Percentiles rank a stretch among this genome's conserved stretches.
Evolutionary conservation across 2,888 invertebrate genomes (phyloP).

Genomic region (Lucinisca nassula): DNA sequence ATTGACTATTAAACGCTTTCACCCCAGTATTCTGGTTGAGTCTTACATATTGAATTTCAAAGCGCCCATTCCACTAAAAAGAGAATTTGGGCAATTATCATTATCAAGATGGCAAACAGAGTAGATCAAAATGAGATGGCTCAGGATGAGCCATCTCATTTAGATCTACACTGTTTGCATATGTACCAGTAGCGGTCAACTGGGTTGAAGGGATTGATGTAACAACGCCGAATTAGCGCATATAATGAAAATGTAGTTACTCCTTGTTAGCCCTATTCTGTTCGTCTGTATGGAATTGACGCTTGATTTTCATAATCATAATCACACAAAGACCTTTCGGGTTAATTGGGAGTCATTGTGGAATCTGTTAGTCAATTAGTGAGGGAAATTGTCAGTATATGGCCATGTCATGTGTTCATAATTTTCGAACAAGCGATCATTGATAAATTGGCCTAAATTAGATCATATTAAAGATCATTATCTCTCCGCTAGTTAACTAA

Average conservation of each 20-base stretch:
- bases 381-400: conserved; percentile 12
- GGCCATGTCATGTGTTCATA: neutral
- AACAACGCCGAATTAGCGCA: conserved; percentile 65
- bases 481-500: neutral
- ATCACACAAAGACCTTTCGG: conserved; percentile 49
- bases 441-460: neutral
- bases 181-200: too few species aligned
- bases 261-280: conserved; percentile 51
- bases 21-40: too few species aligned
- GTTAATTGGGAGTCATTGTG: conserved; percentile 29
- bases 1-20: neutral
- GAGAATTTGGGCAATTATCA: too few species aligned
- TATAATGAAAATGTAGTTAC: conserved; percentile 71
- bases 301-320: conserved; percentile 71
- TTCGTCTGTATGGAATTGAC: conserved; percentile 63
- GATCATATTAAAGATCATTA: neutral
- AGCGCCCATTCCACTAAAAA: too few species aligned
- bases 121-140: too few species aligned
- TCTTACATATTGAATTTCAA: too few species aligned
- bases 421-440: neutral
- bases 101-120: too few species aligned
- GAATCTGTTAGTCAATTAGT: conserved; percentile 65
- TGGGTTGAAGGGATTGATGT: too few species aligned
- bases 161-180: too few species aligned
- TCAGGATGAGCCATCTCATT: too few species aligned